A percentile compares a stretch with the other conserved stretches of the same genome.
These are phyloP conservation scores for Anagrus nilaparvatae DNA, from an alignment of 1,140 invertebrate genomes.

Conservation along the genomic window DNA sequence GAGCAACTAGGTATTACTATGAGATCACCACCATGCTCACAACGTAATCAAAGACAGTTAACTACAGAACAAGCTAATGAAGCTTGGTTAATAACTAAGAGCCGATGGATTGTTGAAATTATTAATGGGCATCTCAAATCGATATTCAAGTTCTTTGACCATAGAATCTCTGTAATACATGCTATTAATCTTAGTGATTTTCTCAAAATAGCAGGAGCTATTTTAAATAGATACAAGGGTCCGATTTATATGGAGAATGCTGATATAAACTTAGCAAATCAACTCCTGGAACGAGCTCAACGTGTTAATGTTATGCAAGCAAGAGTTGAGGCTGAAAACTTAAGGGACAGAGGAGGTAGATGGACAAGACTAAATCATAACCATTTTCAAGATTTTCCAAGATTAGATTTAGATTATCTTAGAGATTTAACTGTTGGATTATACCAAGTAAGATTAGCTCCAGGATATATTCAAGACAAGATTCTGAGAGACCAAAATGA, in stretches of 20 bases:
- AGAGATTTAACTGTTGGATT: neutral
- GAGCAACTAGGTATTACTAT: neutral
- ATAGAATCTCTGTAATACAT: slow-evolving; percentile 3
- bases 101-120: slow-evolving; percentile 18
- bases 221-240: slow-evolving; percentile 12
- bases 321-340: slow-evolving; percentile 1
- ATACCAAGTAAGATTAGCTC: slow-evolving; percentile 7
- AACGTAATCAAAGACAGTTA: neutral
- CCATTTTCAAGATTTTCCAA: slow-evolving; percentile 2
- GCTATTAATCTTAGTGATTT: slow-evolving; percentile 7
- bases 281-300: too few species aligned
- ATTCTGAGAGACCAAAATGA: neutral
- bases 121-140: slow-evolving; percentile 17
- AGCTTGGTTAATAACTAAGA: slow-evolving; percentile 14
- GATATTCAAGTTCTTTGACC: slow-evolving; percentile 15
- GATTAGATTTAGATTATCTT: neutral
- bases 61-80: slow-evolving; percentile 11
- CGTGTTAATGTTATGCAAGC: slow-evolving; percentile 8
- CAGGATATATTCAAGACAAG: slow-evolving; percentile 6
- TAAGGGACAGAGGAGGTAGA: neutral
- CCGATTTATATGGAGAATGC: too few species aligned
- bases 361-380: neutral
- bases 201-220: slow-evolving; percentile 8
- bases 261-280: too few species aligned
- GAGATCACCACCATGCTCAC: slow-evolving; percentile 1